phyloP scores from a whole-genome alignment of 2,888 invertebrate genomes.

The Theretra japonica region DNA sequence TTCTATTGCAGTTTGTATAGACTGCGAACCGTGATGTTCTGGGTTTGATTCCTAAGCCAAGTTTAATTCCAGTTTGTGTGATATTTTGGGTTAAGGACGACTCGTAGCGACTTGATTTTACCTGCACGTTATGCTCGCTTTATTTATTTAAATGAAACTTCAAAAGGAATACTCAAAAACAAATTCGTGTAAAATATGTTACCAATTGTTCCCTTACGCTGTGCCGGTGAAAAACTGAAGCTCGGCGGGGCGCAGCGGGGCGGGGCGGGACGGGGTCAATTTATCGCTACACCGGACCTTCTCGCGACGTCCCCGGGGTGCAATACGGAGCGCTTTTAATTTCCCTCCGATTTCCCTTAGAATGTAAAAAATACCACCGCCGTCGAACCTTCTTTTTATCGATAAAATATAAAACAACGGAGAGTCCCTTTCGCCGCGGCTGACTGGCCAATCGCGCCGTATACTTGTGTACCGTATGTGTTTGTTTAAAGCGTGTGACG shows the following conservation, averaged over 20 bases:
- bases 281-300: constrained; percentile 56
- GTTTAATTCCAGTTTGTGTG: too few species aligned
- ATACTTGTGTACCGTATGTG: background rate
- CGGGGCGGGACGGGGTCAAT: constrained; percentile 43
- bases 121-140: too few species aligned
- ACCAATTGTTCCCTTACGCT: constrained; percentile 18
- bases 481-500: background rate
- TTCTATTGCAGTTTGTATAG: too few species aligned
- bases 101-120: too few species aligned
- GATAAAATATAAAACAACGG: constrained; percentile 32
- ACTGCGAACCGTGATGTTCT: too few species aligned
- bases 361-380: constrained; percentile 30
- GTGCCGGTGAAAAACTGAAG: constrained; percentile 24
- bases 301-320: constrained; percentile 46
- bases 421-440: background rate
- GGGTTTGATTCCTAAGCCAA: too few species aligned
- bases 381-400: constrained; percentile 27
- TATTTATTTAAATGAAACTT: background rate
- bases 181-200: constrained; percentile 23
- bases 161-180: background rate
- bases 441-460: background rate
- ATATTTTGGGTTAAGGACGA: too few species aligned
- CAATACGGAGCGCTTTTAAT: constrained; percentile 55
- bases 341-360: constrained; percentile 39
- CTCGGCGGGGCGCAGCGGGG: constrained; percentile 33